These are phyloP conservation scores for Hemibagrus guttatus DNA, from an alignment of 2,797 vertebrate species.

Conservation along the genomic window DNA sequence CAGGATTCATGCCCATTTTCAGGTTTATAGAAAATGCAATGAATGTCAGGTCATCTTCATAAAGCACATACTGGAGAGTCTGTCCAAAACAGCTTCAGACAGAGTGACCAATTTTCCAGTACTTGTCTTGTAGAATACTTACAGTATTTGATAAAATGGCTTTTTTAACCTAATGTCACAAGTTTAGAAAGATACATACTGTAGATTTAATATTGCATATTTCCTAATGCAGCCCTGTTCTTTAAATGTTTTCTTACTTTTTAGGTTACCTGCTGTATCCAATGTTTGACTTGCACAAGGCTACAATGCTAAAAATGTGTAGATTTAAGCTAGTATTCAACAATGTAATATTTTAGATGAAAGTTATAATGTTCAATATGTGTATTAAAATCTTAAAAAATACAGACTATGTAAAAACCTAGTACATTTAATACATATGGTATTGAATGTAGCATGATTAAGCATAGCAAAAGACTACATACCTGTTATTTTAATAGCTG, in stretches of 20 bases:
- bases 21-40: background rate
- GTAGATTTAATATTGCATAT: background rate
- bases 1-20: background rate
- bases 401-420: background rate
- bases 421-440: too few species aligned
- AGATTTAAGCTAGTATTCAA: background rate
- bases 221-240: background rate
- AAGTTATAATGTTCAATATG: background rate
- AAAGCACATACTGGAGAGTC: too few species aligned
- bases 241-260: background rate
- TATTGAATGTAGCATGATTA: background rate
- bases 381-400: background rate
- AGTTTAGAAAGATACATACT: background rate
- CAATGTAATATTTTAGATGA: background rate
- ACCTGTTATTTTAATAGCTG: background rate
- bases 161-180: background rate
- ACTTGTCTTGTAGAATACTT: too few species aligned
- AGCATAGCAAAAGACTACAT: background rate
- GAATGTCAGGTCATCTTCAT: background rate
- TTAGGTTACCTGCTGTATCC: background rate
- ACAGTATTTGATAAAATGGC: background rate
- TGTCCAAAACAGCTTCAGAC: background rate
- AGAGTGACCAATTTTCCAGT: background rate
- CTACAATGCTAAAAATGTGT: background rate
- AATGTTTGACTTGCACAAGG: background rate